A percentile compares a stretch with the other conserved stretches of the same genome.
Evolutionary conservation across 1,140 invertebrate genomes (phyloP).

Genomic region (Bombus superbus): DNA sequence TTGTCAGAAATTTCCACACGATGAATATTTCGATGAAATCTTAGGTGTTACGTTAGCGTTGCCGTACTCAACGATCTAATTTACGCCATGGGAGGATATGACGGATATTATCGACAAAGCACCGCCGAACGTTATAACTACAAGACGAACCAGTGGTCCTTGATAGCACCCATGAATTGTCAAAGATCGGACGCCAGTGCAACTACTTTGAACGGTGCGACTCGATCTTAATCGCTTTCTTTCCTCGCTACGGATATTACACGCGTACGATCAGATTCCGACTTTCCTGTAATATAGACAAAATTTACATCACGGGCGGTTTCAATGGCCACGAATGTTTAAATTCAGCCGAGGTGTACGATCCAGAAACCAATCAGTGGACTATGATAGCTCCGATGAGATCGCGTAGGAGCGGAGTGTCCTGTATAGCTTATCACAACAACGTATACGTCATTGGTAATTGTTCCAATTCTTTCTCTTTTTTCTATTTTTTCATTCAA

Average conservation of each 20-base stretch:
- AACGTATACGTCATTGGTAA: slow-evolving; percentile 83
- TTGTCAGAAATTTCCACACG: neutral
- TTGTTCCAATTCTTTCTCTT: no score
- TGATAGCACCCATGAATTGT: slow-evolving; percentile 86
- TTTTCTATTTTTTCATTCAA: no score
- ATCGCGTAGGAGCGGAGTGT: slow-evolving; percentile 84
- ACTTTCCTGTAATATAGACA: slow-evolving; percentile 80
- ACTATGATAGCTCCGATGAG: slow-evolving; percentile 89
- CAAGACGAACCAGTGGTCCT: slow-evolving; percentile 85
- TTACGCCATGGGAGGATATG: slow-evolving; percentile 91
- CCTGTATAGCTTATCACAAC: slow-evolving; percentile 84
- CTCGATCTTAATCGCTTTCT: neutral
- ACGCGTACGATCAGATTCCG: neutral
- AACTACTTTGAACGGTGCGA: slow-evolving; percentile 82
- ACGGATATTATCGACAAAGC: slow-evolving; percentile 88
- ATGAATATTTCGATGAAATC: neutral
- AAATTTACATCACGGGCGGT: slow-evolving; percentile 93
- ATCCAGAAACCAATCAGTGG: slow-evolving; percentile 93
- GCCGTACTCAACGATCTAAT: slow-evolving; percentile 86
- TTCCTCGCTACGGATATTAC: neutral
- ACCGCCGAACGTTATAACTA: slow-evolving; percentile 90
- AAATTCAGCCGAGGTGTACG: slow-evolving; percentile 93
- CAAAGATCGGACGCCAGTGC: slow-evolving; percentile 88
- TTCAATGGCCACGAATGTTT: slow-evolving; percentile 96
- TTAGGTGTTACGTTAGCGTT: slow-evolving; percentile 87